Percentiles rank a stretch among this genome's conserved stretches.
Evolutionary conservation across 2,888 invertebrate genomes (phyloP).

Genomic region (Lepas anatifera): DNA sequence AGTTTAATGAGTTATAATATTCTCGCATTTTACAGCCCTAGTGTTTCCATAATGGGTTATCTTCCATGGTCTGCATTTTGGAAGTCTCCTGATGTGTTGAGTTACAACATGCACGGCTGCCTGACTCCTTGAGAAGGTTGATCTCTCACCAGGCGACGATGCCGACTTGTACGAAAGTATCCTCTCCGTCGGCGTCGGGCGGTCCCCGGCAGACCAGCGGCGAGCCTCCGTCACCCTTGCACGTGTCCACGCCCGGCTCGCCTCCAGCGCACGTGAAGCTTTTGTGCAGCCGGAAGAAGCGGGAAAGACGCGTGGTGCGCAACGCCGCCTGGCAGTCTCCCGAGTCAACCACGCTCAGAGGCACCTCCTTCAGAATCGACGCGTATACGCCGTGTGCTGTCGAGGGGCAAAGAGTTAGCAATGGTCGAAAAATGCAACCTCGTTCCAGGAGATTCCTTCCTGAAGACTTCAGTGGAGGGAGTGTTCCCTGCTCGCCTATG

Average conservation of each 20-base stretch:
- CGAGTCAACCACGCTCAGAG: constrained; percentile 14
- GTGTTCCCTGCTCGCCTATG: no score
- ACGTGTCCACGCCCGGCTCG: constrained; percentile 50
- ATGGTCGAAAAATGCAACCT: no score
- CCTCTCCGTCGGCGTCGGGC: not conserved
- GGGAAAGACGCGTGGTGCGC: constrained; percentile 21
- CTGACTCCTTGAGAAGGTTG: no score
- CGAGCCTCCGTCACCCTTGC: constrained; percentile 70
- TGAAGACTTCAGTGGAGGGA: no score
- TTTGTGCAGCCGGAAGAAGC: constrained; percentile 18
- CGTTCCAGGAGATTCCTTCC: no score
- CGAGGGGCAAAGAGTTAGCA: not conserved
- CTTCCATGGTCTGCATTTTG: no score
- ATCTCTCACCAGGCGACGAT: constrained; percentile 65
- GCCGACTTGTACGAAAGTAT: constrained; percentile 45
- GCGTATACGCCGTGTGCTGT: constrained; percentile 45
- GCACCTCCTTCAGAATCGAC: constrained; percentile 46
- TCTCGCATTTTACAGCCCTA: no score
- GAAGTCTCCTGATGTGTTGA: no score
- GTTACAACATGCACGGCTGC: no score
- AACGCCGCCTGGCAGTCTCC: constrained; percentile 18
- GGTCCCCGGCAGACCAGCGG: constrained; percentile 58
- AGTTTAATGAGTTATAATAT: no score
- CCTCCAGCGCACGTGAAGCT: constrained; percentile 25
- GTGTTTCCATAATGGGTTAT: no score